phyloP scores from a whole-genome alignment of 2,113 vertebrate genomes.

The Tylochromis polylepis region DNA sequence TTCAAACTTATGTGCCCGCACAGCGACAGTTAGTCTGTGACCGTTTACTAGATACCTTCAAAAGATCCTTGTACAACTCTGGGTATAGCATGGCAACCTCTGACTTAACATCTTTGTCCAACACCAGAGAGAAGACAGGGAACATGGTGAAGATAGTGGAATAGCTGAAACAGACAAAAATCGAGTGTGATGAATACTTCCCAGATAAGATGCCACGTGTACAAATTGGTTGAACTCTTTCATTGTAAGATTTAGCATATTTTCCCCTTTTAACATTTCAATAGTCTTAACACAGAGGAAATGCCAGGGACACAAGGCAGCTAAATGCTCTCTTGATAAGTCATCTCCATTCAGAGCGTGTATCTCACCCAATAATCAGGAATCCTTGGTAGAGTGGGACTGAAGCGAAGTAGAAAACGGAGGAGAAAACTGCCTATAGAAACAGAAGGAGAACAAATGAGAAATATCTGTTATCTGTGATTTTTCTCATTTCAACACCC shows the following conservation, averaged over 20 bases:
- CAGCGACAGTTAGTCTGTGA: background rate
- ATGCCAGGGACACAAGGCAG: constrained; percentile 48
- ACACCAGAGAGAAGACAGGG: constrained; percentile 92
- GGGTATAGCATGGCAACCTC: constrained; percentile 98
- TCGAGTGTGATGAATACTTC: background rate
- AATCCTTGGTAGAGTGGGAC: constrained; percentile 97
- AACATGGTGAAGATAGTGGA: constrained; percentile 99
- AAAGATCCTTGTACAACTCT: constrained; percentile 94
- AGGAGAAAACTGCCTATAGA: constrained; percentile 89
- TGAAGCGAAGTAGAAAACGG: constrained; percentile 95
- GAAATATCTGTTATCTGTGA: background rate
- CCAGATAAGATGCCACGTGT: background rate
- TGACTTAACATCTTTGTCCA: constrained; percentile 97
- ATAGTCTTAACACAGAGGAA: constrained; percentile 56
- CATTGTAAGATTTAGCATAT: background rate
- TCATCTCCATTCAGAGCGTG: constrained; percentile 31
- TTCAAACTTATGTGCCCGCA: background rate
- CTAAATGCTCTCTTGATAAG: constrained; percentile 54
- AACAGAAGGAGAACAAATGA: background rate
- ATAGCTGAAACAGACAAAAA: constrained; percentile 73
- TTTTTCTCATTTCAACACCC: background rate
- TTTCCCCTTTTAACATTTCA: constrained; percentile 35
- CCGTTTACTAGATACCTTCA: constrained; percentile 78
- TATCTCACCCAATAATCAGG: constrained; percentile 92
- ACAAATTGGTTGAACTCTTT: background rate